These are phyloP conservation scores for Pectinophora gossypiella DNA, from an alignment of 1,140 invertebrate genomes.

Conservation along the genomic window DNA sequence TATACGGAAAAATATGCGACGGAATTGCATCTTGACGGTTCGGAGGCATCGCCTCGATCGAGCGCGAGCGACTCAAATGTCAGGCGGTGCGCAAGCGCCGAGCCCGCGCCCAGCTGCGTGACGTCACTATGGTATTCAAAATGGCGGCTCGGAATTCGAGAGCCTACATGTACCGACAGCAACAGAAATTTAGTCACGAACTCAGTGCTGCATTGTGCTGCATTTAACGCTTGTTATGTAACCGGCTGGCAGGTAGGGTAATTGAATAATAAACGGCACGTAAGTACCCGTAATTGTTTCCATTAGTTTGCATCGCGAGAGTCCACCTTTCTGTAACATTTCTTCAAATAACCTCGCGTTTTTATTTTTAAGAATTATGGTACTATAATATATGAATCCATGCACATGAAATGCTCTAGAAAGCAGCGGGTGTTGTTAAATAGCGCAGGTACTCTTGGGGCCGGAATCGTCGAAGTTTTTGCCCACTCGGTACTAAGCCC, in stretches of 20 bases:
- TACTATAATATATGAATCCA: too few relatives aligned
- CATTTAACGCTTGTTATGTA: not conserved
- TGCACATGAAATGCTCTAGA: too few relatives aligned
- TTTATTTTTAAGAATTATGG: too few relatives aligned
- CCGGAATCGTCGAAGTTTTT: too few relatives aligned
- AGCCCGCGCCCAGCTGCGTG: slow-evolving; percentile 60
- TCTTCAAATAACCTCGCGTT: too few relatives aligned
- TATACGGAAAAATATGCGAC: slow-evolving; percentile 48
- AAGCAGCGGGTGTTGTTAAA: too few relatives aligned
- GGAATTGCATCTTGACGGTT: slow-evolving; percentile 56
- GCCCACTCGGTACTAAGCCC: slow-evolving; percentile 31
- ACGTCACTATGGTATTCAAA: slow-evolving; percentile 71
- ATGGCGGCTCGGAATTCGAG: slow-evolving; percentile 68
- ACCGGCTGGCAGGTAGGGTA: not conserved
- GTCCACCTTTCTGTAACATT: too few relatives aligned
- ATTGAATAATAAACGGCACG: not conserved
- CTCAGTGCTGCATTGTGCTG: not conserved
- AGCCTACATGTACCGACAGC: slow-evolving; percentile 56
- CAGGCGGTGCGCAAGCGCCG: slow-evolving; percentile 53
- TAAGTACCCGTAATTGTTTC: not conserved
- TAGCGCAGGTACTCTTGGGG: too few relatives aligned
- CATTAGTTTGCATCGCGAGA: too few relatives aligned
- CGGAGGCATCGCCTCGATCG: slow-evolving; percentile 59
- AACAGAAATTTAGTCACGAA: slow-evolving; percentile 10
- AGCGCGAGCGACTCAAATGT: slow-evolving; percentile 55